Evolutionary conservation across 2,113 vertebrate genomes (phyloP).

Genomic region (Ciconia stormi): DNA sequence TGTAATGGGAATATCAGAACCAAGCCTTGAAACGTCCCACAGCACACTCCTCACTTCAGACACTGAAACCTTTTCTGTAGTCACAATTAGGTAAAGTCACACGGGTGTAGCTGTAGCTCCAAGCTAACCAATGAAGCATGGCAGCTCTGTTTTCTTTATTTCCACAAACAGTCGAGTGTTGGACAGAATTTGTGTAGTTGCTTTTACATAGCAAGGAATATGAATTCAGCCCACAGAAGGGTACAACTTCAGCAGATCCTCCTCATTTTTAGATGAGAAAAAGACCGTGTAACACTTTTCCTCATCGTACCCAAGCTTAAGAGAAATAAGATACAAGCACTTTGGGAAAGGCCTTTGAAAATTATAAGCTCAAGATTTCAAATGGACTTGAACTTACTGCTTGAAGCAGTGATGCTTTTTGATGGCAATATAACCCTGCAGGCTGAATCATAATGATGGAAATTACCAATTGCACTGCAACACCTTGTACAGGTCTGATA

Average conservation of each 20-base stretch:
- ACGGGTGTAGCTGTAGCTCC: background rate
- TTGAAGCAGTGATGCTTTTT: background rate
- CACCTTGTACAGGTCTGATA: background rate
- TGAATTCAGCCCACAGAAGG: background rate
- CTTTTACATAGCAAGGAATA: background rate
- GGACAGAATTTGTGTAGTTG: background rate
- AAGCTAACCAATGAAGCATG: background rate
- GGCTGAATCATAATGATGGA: background rate
- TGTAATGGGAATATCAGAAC: background rate
- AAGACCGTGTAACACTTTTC: background rate
- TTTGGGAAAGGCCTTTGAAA: background rate
- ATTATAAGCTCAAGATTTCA: background rate
- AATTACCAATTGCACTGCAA: background rate
- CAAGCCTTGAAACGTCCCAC: background rate
- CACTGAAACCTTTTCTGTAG: background rate
- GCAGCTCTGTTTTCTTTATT: background rate
- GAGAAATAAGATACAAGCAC: background rate
- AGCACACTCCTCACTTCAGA: background rate
- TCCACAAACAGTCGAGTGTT: background rate
- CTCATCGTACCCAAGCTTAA: background rate
- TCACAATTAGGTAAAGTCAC: background rate
- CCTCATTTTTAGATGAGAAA: background rate
- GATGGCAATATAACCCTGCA: background rate
- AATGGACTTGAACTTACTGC: background rate
- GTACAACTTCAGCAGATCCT: background rate